Conservation (phyloP, 1,140 invertebrate species). For the Fopius arisanus region DNA sequence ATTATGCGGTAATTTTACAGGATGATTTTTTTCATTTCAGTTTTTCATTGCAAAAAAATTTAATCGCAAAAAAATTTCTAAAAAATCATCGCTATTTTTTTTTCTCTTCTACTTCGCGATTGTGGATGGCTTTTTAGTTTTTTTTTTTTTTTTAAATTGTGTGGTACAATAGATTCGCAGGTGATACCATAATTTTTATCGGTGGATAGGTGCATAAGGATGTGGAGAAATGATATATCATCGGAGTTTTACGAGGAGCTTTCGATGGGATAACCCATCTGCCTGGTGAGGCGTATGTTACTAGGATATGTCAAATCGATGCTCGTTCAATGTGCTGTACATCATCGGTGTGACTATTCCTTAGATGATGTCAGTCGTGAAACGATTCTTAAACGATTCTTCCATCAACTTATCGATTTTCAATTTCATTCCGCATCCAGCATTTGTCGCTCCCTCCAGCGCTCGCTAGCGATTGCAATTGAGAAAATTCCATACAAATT, state of each 20-base stretch:
- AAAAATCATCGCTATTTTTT: too few relatives aligned
- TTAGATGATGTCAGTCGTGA: neutral
- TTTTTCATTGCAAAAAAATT: too few relatives aligned
- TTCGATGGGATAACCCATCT: conserved; percentile 46
- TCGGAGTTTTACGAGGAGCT: conserved; percentile 40
- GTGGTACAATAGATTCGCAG: too few relatives aligned
- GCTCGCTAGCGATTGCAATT: too few relatives aligned
- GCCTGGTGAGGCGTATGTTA: conserved; percentile 44
- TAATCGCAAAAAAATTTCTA: too few relatives aligned
- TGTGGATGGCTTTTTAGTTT: too few relatives aligned
- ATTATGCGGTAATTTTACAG: too few relatives aligned
- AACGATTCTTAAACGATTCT: neutral
- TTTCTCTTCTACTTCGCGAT: too few relatives aligned
- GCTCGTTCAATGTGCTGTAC: neutral
- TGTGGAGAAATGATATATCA: conserved; percentile 26
- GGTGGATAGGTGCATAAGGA: neutral
- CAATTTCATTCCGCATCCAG: neutral
- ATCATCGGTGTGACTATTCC: conserved; percentile 10
- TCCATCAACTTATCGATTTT: neutral
- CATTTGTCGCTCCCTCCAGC: neutral
- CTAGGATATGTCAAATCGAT: conserved; percentile 7
- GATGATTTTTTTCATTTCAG: too few relatives aligned
- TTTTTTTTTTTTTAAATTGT: too few relatives aligned
- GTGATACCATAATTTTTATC: neutral
- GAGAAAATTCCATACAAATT: too few relatives aligned